phyloP scores from a whole-genome alignment of 2,113 vertebrate species.

The Toxotes jaculatrix region DNA sequence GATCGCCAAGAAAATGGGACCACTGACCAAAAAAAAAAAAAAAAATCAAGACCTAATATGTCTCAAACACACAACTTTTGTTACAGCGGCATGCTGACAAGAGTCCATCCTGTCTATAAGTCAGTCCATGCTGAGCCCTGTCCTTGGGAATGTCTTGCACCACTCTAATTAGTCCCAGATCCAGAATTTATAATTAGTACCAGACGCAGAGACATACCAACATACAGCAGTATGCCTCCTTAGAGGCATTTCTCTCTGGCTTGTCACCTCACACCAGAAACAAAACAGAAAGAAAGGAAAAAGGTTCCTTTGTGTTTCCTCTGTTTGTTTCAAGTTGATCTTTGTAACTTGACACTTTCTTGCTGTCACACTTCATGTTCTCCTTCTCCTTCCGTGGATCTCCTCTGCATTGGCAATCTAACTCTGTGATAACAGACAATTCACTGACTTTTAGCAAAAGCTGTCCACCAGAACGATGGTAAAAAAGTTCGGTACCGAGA shows the following conservation, averaged over 20 bases:
- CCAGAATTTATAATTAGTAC: conserved; percentile 54
- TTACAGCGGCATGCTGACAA: neutral
- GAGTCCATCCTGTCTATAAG: conserved; percentile 24
- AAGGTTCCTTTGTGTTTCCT: neutral
- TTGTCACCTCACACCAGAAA: conserved; percentile 33
- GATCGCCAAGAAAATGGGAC: conserved; percentile 2
- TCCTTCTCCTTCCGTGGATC: neutral
- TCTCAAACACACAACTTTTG: neutral
- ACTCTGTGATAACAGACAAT: too few species aligned
- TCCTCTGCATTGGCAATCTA: neutral
- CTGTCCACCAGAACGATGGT: too few species aligned
- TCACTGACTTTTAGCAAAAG: too few species aligned
- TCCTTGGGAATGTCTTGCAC: conserved; percentile 60
- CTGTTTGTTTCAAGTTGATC: neutral
- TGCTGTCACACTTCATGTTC: too few species aligned
- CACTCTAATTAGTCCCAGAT: conserved; percentile 68
- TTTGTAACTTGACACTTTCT: neutral
- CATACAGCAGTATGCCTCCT: conserved; percentile 12
- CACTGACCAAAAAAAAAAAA: neutral
- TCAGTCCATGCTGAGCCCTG: conserved; percentile 18
- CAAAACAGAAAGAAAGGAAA: conserved; percentile 9
- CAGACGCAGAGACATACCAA: conserved; percentile 52
- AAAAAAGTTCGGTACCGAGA: too few species aligned
- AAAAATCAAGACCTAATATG: neutral
- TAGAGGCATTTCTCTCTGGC: conserved; percentile 8